Evolutionary conservation across 2,888 invertebrate genomes (phyloP), one percentile per base, ranked within the genome.

Genomic region (Cepaea hortensis): DNA sequence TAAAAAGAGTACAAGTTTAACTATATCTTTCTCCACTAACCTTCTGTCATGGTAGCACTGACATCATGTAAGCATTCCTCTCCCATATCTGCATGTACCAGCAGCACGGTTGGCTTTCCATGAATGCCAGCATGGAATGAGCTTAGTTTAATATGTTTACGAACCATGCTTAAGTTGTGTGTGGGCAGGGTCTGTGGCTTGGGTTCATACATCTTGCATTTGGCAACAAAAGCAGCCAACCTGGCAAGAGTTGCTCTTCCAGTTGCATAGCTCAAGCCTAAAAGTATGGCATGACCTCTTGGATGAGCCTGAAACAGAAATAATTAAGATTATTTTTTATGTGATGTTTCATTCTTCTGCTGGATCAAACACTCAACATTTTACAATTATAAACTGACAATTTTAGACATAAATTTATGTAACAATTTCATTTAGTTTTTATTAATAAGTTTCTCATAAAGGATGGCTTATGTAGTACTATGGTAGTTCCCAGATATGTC

Each of bases 191-290:
- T 89, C 86, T 92, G 92, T 4, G 90, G 90, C 86, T 93, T 92
- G 18, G 93, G 93, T 86, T 94, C 94, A 90, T 92, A 93, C 84
- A 94, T 86, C 92, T 94, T 93, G 88, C 92, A 92, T 84, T 93
- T 92, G 50, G 93, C 91, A n/a, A 94, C 91, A 87, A 92, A 93
- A 48, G 94, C 90, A 11, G 94, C 94, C 83, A 94, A 88, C 83
- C 93, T 91, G 23, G 93, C 91, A 55, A 94, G 91, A 7, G 94
- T 93, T 18, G 92, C 91, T 80, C 94, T 88, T 11, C 94, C 94
- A 23, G 93, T 92, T 23, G 91, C 91, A 89, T 93, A 92, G 55
- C 92, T 91, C 79, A 92, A 90, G 0, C 93, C 92, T 20, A 94
- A 88, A 72, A 94, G 88, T 61, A 94, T 82, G 11, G 94, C 94